phyloP scores from a whole-genome alignment of 2,113 vertebrate genomes.

The Ammodytes marinus region DNA sequence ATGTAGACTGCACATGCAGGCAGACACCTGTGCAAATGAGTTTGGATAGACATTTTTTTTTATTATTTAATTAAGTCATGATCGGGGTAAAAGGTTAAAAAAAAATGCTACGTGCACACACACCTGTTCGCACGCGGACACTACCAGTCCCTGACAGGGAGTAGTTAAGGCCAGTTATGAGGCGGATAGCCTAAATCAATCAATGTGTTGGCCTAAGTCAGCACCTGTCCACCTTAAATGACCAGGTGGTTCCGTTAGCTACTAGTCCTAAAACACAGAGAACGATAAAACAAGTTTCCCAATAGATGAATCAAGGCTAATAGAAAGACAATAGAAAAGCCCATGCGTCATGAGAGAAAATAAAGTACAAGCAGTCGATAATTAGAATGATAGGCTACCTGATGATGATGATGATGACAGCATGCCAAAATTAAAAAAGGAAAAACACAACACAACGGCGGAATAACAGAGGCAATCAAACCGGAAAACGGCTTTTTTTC shows the following conservation, averaged over 20 bases:
- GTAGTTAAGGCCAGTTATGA: background rate
- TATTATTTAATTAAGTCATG: background rate
- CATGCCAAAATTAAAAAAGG: conserved; percentile 59
- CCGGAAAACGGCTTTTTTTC: background rate
- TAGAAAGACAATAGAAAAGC: background rate
- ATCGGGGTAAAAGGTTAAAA: background rate
- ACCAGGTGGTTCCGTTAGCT: background rate
- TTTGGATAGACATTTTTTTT: too few species aligned
- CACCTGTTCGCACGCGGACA: background rate
- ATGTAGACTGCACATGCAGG: background rate
- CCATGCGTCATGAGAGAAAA: background rate
- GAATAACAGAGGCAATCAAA: conserved; percentile 4
- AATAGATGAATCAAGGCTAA: background rate
- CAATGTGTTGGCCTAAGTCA: background rate
- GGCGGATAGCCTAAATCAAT: background rate
- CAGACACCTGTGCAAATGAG: background rate
- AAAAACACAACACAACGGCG: background rate
- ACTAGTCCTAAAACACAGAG: background rate
- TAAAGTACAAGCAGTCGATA: background rate
- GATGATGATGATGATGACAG: conserved; percentile 41
- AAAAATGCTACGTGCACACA: background rate
- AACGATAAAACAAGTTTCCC: background rate
- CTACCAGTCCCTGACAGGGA: background rate
- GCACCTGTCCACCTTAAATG: background rate
- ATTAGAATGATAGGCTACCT: conserved; percentile 70